Base-by-base conservation (phyloP, 2,113 vertebrate species). In the Corythornis cristatus region DNA sequence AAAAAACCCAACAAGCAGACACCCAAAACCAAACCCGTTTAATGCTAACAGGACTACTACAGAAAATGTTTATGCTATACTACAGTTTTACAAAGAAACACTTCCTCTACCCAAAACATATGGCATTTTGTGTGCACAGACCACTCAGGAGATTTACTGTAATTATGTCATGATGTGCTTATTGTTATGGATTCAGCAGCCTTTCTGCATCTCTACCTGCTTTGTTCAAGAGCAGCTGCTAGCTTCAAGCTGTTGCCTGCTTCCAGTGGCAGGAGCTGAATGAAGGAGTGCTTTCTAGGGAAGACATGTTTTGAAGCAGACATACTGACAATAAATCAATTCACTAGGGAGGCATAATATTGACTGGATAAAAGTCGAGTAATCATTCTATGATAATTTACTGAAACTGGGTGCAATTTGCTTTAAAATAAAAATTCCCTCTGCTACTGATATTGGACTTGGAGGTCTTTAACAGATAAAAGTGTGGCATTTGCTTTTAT, bases 201-300 rank as follows among this genome's bases (percentile, higher is more conserved):
- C 86, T 97, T 96, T 88, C 93, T 97, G 88, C 73, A 60, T 91
- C 71, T 96, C 89, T 97, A 97, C 96, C 96, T 97, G 95, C 94
- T 97, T 97, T 97, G 96, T 93, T 95, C 18, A 45, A 93, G 95
- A 97, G 96, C 97, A 97, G 97, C 97, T 98, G 97, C 90, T 96
- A 87, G 58, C 61, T 97, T 95, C 97, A 97, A 98, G 96, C 96
- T 97, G 94, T 77, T 97, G 94, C 82, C 95, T 96, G 93, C 58
- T 97, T 97, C 88, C 33, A 94, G 95, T 0, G 1, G 84, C 79
- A 95, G 94, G 88, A 78, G 64, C 78, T 86, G 93, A 97, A 93
- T 89, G 93, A 97, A 96, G 83, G 91, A 95, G 61, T 60, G 89
- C 95, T 97, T 97, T 96, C 96, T 83, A 96, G 94, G 96, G 95